phyloP scores from a whole-genome alignment of 2,113 vertebrate genomes.

The Desmodus rotundus region DNA sequence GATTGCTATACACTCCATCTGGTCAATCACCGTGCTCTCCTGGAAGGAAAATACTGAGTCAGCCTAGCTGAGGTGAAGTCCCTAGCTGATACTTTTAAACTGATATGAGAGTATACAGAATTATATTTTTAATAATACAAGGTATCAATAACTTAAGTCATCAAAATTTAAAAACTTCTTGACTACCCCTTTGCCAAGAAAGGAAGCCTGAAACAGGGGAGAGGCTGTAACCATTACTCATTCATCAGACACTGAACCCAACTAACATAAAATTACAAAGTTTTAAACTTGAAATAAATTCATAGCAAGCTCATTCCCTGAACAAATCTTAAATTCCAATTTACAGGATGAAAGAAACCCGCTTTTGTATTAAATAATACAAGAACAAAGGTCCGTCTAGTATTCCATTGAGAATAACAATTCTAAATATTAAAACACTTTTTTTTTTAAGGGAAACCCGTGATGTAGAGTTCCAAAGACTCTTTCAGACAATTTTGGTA shows the following conservation, averaged over 20 bases:
- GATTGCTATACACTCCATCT: background rate
- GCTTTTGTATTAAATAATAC: background rate
- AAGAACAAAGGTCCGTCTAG: background rate
- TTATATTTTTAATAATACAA: constrained; percentile 19
- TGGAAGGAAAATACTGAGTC: background rate
- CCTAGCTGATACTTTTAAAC: background rate
- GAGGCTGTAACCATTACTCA: constrained; percentile 32
- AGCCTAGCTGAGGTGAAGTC: background rate
- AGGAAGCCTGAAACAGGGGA: constrained; percentile 11
- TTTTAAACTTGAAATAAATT: constrained; percentile 26
- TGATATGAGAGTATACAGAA: background rate
- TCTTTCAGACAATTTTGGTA: background rate
- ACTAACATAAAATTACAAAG: constrained; percentile 21
- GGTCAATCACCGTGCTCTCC: background rate
- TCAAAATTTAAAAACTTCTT: constrained; percentile 54
- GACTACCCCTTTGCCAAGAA: constrained; percentile 45
- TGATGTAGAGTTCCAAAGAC: background rate
- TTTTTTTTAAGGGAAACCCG: background rate
- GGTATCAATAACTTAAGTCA: constrained; percentile 12
- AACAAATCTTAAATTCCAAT: constrained; percentile 27
- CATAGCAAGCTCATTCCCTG: background rate
- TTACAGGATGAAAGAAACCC: background rate
- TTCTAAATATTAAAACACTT: constrained; percentile 26
- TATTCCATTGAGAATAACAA: background rate
- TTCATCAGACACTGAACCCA: constrained; percentile 29